Percentiles rank a stretch among this genome's conserved stretches.
Conservation (phyloP, 2,797 vertebrate genomes). For the Notolepis coatsorum region DNA sequence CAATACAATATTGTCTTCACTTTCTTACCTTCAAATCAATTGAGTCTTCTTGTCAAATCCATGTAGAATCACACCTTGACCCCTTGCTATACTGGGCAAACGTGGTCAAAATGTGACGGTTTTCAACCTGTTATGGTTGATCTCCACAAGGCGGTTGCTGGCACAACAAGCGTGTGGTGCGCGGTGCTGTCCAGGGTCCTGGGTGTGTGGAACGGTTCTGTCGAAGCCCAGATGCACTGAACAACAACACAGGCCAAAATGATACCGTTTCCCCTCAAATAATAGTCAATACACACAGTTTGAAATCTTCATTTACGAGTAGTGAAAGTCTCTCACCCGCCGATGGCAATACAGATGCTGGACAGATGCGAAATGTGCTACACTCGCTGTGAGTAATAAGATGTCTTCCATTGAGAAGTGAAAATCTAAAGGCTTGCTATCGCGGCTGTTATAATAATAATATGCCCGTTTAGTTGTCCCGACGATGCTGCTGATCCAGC, state of each 20-base stretch:
- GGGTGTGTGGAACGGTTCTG: constrained; percentile 34
- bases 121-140: constrained; percentile 3
- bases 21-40: constrained; percentile 63
- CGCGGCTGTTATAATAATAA: constrained; percentile 21
- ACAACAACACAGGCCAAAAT: too few species aligned
- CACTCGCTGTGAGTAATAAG: constrained; percentile 49
- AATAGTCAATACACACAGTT: too few species aligned
- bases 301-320: constrained; percentile 39
- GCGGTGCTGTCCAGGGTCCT: constrained; percentile 54
- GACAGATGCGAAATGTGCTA: constrained; percentile 35
- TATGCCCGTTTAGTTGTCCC: background rate
- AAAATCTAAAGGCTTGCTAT: constrained; percentile 18
- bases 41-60: constrained; percentile 47
- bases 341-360: constrained; percentile 28
- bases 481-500: constrained; percentile 2
- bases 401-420: constrained; percentile 72
- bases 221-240: too few species aligned
- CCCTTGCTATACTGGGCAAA: constrained; percentile 32
- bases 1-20: background rate
- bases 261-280: too few species aligned
- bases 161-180: constrained; percentile 21
- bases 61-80: constrained; percentile 57
- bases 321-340: constrained; percentile 31
- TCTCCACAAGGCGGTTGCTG: constrained; percentile 15
- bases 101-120: constrained; percentile 33